Base-by-base conservation (phyloP, 64 coral and sea anemone species). In the Exaiptasia diaphana region DNA sequence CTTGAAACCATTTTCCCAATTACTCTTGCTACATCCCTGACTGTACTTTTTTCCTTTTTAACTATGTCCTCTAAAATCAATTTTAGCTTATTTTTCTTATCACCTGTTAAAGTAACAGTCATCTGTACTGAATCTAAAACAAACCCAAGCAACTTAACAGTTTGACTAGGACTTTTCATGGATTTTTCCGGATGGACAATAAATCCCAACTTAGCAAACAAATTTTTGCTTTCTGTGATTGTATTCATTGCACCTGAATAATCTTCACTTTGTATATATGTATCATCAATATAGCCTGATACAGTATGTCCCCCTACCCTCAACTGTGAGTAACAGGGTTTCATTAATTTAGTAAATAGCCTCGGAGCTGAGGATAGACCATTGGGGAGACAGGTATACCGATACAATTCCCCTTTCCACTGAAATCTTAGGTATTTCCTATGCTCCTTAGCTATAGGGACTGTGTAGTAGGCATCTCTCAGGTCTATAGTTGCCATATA, bases 231-330 rank as follows among this genome's bases (percentile, higher is more conserved):
- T 55, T 60, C 69, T 78, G 33, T 53, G 73, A 88, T 68, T 60
- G 74, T 71, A 79, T 50, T 59, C 33, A 80, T 24, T 17, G 62
- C 74, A n/a, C n/a, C n/a, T n/a, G n/a, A n/a, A 38, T 44, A 85
- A 22, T 57, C 38, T 45, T 62, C 49, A 26, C 70, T 50, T 72
- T 88, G 85, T 71, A 88, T 78, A 80, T 88, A 88, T 69, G 75
- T 77, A 68, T 87, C 85, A 64, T 87, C 74, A 87, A 87, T 87
- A 69, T 78, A 79, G 67, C 60, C 74, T 67, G 85, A 78, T 53
- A 88, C 76, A 31, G 38, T 88, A 88, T 88, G 85, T 43, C 85
- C 85, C 53, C 28, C 64, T 41, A 67, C 44, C 58, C 85, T 80
- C 71, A 88, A 57, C 41, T 80, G 67, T 44, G 85, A 17, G 71